phyloP scores from a whole-genome alignment of 2,113 vertebrate genomes.

The Phasianus colchicus region DNA sequence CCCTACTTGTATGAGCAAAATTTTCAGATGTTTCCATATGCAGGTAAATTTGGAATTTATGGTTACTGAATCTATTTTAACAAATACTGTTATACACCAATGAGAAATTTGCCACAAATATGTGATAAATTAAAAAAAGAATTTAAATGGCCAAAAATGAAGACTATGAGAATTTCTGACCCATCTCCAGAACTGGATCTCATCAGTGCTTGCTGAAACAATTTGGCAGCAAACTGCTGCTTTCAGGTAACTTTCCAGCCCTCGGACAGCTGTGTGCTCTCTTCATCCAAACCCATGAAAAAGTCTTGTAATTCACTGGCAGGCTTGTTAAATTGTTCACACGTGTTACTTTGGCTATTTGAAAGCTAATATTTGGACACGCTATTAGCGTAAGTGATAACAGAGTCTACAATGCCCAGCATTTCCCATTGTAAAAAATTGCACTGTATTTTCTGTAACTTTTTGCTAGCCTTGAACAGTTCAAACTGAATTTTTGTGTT shows the following conservation, averaged over 20 bases:
- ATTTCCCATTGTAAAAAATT: not conserved
- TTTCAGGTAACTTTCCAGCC: slow-evolving; percentile 61
- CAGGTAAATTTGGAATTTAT: not conserved
- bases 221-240: slow-evolving; percentile 63
- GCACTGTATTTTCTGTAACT: not conserved
- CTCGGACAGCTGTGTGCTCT: slow-evolving; percentile 61
- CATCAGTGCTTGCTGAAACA: slow-evolving; percentile 68
- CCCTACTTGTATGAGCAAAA: not conserved
- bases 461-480: not conserved
- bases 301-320: slow-evolving; percentile 58
- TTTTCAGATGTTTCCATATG: not conserved
- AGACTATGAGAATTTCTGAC: slow-evolving; percentile 11
- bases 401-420: not conserved
- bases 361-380: not conserved
- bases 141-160: slow-evolving; percentile 3
- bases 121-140: not conserved
- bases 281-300: slow-evolving; percentile 63
- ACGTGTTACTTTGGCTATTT: slow-evolving; percentile 51
- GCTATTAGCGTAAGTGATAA: slow-evolving; percentile 15
- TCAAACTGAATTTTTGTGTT: not conserved
- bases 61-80: not conserved
- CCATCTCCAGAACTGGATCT: slow-evolving; percentile 50
- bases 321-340: slow-evolving; percentile 46
- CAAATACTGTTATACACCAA: not conserved
- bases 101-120: not conserved